A percentile compares a stretch with the other conserved stretches of the same genome.
Conservation (phyloP, 2,888 invertebrate genomes). For the Eupithecia tripunctaria region DNA sequence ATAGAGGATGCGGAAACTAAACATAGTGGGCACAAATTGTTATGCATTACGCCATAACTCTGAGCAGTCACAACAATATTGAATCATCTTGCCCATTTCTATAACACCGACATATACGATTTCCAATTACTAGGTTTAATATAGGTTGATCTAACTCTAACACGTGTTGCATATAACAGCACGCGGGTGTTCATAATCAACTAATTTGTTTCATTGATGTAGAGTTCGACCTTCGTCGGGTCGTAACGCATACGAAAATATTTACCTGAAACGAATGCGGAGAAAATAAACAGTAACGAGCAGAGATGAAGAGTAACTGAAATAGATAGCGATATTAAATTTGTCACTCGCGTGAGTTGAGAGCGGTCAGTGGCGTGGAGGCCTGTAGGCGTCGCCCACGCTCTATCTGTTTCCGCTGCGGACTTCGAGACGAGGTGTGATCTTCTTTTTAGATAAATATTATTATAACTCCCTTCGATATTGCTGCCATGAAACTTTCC, state of each 20-base stretch:
- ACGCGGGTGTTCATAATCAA: neutral
- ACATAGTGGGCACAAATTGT: conserved; percentile 61
- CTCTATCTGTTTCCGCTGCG: conserved; percentile 71
- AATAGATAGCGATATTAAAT: conserved; percentile 70
- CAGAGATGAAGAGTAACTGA: conserved; percentile 55
- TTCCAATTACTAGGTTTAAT: conserved; percentile 21
- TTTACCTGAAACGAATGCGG: conserved; percentile 65
- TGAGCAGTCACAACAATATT: conserved; percentile 43
- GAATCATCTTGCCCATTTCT: conserved; percentile 47
- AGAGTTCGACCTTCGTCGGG: conserved; percentile 50
- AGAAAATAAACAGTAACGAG: conserved; percentile 53
- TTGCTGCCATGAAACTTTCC: conserved; percentile 39
- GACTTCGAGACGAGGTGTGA: conserved; percentile 62
- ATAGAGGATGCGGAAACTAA: conserved; percentile 71
- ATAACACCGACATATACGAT: conserved; percentile 42
- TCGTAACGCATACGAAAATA: conserved; percentile 40
- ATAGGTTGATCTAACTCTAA: neutral
- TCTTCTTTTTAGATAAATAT: conserved; percentile 36
- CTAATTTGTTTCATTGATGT: conserved; percentile 45
- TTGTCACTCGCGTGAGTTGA: conserved; percentile 62
- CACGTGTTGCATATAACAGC: conserved; percentile 3
- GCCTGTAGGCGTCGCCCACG: conserved; percentile 79
- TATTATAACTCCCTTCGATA: conserved; percentile 35
- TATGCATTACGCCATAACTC: conserved; percentile 46
- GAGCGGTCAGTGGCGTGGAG: conserved; percentile 69